Conservation (phyloP, 2,888 invertebrate species). For the Cataglyphis cursor region DNA sequence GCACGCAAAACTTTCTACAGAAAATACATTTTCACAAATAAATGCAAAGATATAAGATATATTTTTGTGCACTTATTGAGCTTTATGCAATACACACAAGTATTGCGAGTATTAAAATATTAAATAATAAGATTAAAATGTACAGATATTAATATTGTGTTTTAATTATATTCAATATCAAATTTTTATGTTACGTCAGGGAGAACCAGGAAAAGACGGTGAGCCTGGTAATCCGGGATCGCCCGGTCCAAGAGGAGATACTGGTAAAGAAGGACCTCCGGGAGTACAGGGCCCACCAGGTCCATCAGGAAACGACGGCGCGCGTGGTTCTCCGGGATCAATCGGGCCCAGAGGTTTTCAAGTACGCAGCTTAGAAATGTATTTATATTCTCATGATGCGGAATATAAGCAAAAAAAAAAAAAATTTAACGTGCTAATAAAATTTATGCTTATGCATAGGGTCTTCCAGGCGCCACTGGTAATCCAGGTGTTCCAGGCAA, state of each 20-base stretch:
- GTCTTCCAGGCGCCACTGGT: conserved; percentile 92
- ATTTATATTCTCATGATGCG: neutral
- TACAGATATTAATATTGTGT: neutral
- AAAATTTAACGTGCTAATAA: conserved; percentile 16
- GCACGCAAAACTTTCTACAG: neutral
- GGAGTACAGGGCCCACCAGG: conserved; percentile 93
- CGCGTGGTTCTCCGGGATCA: conserved; percentile 92
- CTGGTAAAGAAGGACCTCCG: conserved; percentile 87
- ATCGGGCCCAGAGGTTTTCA: conserved; percentile 94
- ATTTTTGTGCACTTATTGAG: neutral
- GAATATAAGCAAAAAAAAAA: neutral
- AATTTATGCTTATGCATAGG: conserved; percentile 85
- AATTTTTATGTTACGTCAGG: conserved; percentile 86
- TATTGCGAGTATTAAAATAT: neutral
- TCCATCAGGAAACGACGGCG: conserved; percentile 90
- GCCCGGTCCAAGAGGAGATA: conserved; percentile 83
- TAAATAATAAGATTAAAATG: neutral
- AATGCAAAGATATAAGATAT: neutral
- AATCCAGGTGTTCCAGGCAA: conserved; percentile 92
- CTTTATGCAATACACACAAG: neutral
- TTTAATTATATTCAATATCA: neutral
- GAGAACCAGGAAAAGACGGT: conserved; percentile 94
- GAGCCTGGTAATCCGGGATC: conserved; percentile 92
- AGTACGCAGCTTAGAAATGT: conserved; percentile 86
- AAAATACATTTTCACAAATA: neutral